Evolutionary conservation across 2,888 invertebrate genomes (phyloP).

Genomic region (Cistogaster globosa): DNA sequence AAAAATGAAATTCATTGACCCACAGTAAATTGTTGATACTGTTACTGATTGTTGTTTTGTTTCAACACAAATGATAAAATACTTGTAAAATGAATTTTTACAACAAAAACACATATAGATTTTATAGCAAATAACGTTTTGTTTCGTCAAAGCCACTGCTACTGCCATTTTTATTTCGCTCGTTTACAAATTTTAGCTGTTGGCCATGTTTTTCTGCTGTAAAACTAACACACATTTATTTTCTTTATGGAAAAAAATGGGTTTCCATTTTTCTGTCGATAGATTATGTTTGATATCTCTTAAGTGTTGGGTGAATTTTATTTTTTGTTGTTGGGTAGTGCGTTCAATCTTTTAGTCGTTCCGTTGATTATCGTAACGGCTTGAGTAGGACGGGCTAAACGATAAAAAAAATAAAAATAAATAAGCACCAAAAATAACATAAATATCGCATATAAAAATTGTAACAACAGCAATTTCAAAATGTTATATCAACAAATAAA

Average conservation of each 20-base stretch:
- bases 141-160: slow-evolving; percentile 14
- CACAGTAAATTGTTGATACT: slow-evolving; percentile 35
- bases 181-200: slow-evolving; percentile 57
- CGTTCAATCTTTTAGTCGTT: slow-evolving; percentile 51
- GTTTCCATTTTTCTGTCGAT: slow-evolving; percentile 45
- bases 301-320: slow-evolving; percentile 39
- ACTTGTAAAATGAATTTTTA: slow-evolving; percentile 57
- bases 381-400: slow-evolving; percentile 44
- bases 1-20: no score
- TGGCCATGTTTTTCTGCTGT: slow-evolving; percentile 54
- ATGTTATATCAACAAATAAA: slow-evolving; percentile 71
- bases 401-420: slow-evolving; percentile 18
- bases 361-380: slow-evolving; percentile 67
- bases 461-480: slow-evolving; percentile 69
- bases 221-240: slow-evolving; percentile 59
- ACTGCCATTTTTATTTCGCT: slow-evolving; percentile 45
- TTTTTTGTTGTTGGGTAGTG: slow-evolving; percentile 28
- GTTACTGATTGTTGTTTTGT: slow-evolving; percentile 63
- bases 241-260: slow-evolving; percentile 18
- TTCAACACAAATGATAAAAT: slow-evolving; percentile 66
- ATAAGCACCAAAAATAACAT: slow-evolving; percentile 13
- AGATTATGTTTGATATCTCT: slow-evolving; percentile 38
- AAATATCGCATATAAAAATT: slow-evolving; percentile 61
- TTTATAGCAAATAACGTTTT: background rate
- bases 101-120: slow-evolving; percentile 11